These are phyloP conservation scores for Melierax canorus DNA, from an alignment of 2,113 vertebrate species.

Conservation along the genomic window DNA sequence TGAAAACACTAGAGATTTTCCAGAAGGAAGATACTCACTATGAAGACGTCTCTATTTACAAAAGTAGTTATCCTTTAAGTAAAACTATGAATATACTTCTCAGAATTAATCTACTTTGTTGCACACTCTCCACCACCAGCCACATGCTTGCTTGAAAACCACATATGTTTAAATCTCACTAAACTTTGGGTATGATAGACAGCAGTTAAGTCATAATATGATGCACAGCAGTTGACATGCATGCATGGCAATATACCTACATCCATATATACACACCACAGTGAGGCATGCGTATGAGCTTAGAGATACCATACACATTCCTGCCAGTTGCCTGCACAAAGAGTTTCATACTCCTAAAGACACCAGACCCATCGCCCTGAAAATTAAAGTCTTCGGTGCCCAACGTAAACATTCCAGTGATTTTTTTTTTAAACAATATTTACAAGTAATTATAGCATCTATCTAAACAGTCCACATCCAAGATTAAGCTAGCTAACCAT, in stretches of 20 bases:
- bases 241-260: background rate
- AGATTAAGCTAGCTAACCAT: background rate
- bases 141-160: background rate
- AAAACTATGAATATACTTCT: background rate
- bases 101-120: background rate
- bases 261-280: accelerated
- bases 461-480: background rate
- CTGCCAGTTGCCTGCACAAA: background rate
- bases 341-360: background rate
- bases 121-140: background rate
- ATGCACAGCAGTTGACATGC: background rate
- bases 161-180: background rate
- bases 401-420: background rate
- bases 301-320: background rate
- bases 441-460: background rate
- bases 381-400: background rate
- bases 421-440: background rate
- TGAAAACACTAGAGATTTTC: background rate
- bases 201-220: background rate
- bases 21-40: background rate
- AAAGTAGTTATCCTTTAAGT: background rate
- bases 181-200: background rate
- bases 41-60: background rate
- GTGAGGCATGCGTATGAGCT: background rate
- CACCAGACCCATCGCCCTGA: accelerated